Base-by-base conservation (phyloP, 2,113 vertebrate species). In the Lamprotornis superbus region DNA sequence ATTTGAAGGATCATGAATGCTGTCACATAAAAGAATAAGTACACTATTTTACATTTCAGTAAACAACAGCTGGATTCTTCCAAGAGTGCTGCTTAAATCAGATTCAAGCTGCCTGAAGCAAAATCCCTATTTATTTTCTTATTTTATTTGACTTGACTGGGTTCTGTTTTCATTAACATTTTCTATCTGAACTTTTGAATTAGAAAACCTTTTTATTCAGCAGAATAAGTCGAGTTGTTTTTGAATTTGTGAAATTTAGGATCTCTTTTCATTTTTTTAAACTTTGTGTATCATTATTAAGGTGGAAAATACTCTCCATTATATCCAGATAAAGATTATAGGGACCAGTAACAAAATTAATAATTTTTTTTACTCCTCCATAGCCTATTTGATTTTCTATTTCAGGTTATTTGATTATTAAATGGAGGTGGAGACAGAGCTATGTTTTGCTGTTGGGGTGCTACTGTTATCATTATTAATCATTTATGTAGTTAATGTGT, bases 81-180 rank as follows among this genome's bases (percentile, higher is more conserved):
- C 93, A 95, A 97, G 79, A 90, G 79, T 71, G 40, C 80, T 84
- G 81, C 97, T 97, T 97, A 98, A 98, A 98, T 98, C 97, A 97
- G 83, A 97, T 95, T 95, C 97, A 90, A 85, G 87, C 95, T 93
- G 95, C 96, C 96, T 95, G 81, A 88, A 98, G 94, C 94, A 96
- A 98, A 97, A 97, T 95, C 82, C 65, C 89, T 95, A 82, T 97
- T 98, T 98, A 95, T 97, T 98, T 98, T 96, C 23, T 64, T 96
- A 89, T 93, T 97, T 97, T 97, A 97, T 97, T 97, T 97, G 89
- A 96, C 88, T 97, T 97, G 91, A 96, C 91, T 97, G 81, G n/a
- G 55, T 96, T 97, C 89, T 97, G 95, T 94, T 97, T 98, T 97
- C 96, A 97, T 98, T 98, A 97, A 94, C 94, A 97, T 98, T 98